Percentiles rank a stretch among this genome's conserved stretches.
Conservation (phyloP, 2,888 invertebrate genomes). For the Pemphredon lugubris region DNA sequence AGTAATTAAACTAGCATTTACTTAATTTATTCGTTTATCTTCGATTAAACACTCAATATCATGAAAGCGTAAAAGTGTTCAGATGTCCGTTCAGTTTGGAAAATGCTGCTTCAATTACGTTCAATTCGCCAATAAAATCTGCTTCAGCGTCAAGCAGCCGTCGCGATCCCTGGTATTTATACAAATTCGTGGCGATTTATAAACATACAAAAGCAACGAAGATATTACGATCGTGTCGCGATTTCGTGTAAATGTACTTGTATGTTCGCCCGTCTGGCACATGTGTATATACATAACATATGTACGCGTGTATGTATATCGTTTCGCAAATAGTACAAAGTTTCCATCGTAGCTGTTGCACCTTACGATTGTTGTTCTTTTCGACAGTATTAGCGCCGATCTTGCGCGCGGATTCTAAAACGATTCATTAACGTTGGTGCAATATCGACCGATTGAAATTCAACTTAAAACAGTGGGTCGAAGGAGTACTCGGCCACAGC, state of each 20-base stretch:
- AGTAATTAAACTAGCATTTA: too few relatives aligned
- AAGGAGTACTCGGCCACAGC: background rate
- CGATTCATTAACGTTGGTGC: slow-evolving; percentile 26
- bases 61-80: too few relatives aligned
- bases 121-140: slow-evolving; percentile 22
- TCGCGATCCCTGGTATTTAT: slow-evolving; percentile 30
- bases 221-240: slow-evolving; percentile 55
- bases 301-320: slow-evolving; percentile 26
- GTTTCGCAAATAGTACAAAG: slow-evolving; percentile 61
- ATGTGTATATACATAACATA: slow-evolving; percentile 27
- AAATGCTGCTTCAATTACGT: slow-evolving; percentile 7
- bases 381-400: too few relatives aligned
- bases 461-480: background rate
- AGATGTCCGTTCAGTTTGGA: slow-evolving; percentile 3
- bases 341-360: slow-evolving; percentile 34
- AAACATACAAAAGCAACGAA: slow-evolving; percentile 73
- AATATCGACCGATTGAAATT: slow-evolving; percentile 26
- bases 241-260: slow-evolving; percentile 22
- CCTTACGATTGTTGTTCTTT: slow-evolving; percentile 26
- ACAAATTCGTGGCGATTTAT: slow-evolving; percentile 58
- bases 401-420: slow-evolving; percentile 16
- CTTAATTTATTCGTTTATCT: background rate
- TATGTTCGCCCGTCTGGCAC: slow-evolving; percentile 8
- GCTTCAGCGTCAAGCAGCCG: slow-evolving; percentile 18
- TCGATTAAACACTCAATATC: background rate